These are phyloP conservation scores for Ciconia boyciana DNA, from an alignment of 2,113 vertebrate species.

Conservation along the genomic window DNA sequence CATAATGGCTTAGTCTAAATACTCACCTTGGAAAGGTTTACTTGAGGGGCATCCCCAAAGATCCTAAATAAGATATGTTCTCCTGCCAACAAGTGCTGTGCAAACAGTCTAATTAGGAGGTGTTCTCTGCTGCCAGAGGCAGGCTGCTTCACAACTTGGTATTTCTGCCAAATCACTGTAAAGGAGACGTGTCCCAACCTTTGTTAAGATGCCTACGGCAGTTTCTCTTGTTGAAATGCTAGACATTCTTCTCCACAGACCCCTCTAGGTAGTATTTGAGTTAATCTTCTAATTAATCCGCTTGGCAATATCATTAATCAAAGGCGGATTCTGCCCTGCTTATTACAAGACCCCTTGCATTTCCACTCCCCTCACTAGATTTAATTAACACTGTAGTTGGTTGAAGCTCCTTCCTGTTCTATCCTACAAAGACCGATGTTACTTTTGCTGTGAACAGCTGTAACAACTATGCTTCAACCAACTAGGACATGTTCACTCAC, in stretches of 20 bases:
- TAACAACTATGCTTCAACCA: neutral
- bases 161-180: slow-evolving; percentile 11
- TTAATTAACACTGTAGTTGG: slow-evolving; percentile 36
- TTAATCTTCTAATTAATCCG: slow-evolving; percentile 59
- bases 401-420: neutral
- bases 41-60: neutral
- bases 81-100: slow-evolving; percentile 17
- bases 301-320: slow-evolving; percentile 49
- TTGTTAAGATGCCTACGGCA: neutral
- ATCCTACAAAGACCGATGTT: neutral
- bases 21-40: slow-evolving; percentile 4
- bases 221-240: slow-evolving; percentile 12
- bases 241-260: neutral
- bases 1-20: neutral
- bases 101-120: slow-evolving; percentile 19
- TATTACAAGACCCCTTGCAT: slow-evolving; percentile 6
- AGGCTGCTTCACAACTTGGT: neutral
- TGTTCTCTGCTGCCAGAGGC: neutral
- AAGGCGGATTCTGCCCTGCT: slow-evolving; percentile 20
- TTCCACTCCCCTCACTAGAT: slow-evolving; percentile 19
- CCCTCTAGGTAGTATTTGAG: slow-evolving; percentile 20
- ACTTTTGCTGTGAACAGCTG: neutral
- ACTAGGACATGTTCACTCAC: neutral
- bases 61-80: neutral
- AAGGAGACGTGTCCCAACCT: neutral